Base-by-base conservation (phyloP, 37 sponge, comb jelly and placozoan genomes). In the Dysidea cf. avara region DNA sequence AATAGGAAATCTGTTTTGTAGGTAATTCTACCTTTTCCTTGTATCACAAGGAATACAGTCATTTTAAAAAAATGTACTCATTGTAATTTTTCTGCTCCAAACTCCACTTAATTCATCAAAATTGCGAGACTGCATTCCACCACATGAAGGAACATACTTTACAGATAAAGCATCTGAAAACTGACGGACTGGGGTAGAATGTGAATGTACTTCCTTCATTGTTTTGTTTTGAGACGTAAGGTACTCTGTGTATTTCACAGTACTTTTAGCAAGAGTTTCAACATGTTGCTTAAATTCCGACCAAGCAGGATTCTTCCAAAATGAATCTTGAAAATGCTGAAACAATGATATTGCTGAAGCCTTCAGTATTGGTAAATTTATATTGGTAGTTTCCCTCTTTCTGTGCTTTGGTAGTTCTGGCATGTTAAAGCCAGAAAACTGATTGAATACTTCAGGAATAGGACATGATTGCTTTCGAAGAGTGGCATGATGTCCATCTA, bases 161-260 rank as follows among this genome's bases (percentile, higher is more conserved):
- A 46, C 3, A n/a, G 50, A 32, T 18, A 46, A 37, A 21, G 39
- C 36, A 49, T 65, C 39, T 33, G 56, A 64, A 33, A 76, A 9
- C 14, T 64, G 66, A 52, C 69, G 32, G 2, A 46, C 40, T n/a
- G 69, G 79, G 26, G 29, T 20, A 29, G 20, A 20, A 46, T 26
- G 35, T 46, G 43, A 1, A 39, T 78, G 79, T 5, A 22, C 34
- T 3, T 20, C 7, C 40, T 33, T 57, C 79, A 78, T 78, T 34
- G 3, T 56, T 38, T 78, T 78, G 68, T 68, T 67, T 11, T 57
- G 48, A 11, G 40, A 7, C 37, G 39, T 22, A 18, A 78, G 69
- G 21, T 78, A 78, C 17, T 78, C 69, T 16, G 68, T 39, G 35
- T 78, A 78, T n/a, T n/a, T n/a, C n/a, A n/a, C n/a, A n/a, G n/a